Conservation (phyloP, 2,797 vertebrate genomes). For the Florisuga fusca region DNA sequence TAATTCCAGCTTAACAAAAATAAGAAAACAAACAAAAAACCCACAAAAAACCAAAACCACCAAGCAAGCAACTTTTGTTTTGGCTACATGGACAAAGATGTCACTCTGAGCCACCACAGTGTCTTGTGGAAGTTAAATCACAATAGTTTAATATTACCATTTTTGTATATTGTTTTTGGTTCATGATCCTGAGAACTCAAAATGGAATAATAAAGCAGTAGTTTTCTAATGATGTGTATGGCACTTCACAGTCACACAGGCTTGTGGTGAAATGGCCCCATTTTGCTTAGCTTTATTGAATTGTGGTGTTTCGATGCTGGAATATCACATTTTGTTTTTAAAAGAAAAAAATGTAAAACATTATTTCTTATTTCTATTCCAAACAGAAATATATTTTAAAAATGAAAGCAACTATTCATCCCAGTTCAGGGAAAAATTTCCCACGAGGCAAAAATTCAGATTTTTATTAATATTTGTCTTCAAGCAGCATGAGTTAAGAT, state of each 20-base stretch:
- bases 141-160: background rate
- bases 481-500: background rate
- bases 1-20: background rate
- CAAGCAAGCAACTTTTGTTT: background rate
- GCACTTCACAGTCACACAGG: background rate
- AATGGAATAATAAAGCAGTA: background rate
- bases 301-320: background rate
- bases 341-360: background rate
- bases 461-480: conserved; percentile 6
- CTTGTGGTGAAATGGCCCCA: background rate
- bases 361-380: background rate
- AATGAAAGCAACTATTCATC: background rate
- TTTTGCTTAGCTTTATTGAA: background rate
- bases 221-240: background rate
- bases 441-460: background rate
- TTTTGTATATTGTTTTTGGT: background rate
- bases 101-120: background rate
- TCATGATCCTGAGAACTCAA: background rate
- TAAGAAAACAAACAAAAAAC: no score
- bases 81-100: background rate
- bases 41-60: no score
- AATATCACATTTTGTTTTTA: background rate
- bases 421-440: background rate
- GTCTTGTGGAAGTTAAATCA: background rate
- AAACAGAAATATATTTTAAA: background rate